Base-by-base conservation (phyloP, 2,888 invertebrate species). In the Exephanes ischioxanthus region DNA sequence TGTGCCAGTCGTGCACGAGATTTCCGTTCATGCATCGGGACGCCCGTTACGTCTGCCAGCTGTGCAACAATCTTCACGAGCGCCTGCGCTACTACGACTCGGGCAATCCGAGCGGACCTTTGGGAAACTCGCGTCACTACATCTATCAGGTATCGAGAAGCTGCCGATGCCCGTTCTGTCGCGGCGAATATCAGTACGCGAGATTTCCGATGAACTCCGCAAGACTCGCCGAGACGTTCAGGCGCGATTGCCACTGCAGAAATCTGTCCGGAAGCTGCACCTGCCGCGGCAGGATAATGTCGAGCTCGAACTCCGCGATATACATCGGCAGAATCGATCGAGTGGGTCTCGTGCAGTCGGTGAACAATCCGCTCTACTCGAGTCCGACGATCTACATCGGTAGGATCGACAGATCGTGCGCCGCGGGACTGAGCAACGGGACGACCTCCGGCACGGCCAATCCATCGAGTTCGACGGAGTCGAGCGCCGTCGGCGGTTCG, bases 351-450 rank as follows among this genome's bases (percentile, higher is more conserved):
- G 84, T 83, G 19, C 89, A 90, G 16, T 89, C 91, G 9, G 93
- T 93, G 51, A 93, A 92, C 70, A 93, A 93, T 88, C 93, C 93
- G 2, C 68, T 93, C 6, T 93, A 93, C 82, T 91, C 93, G 0
- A 90, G 81, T 78, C 90, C 90, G 4, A 91, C 91, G 7, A 92
- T 93, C 80, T 92, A 93, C 63, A 90, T 92, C 19, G 92, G 92
- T 0, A 91, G 92, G 67, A 87, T 91, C 71, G 91, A 92, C 5
- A 88, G 91, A 48, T 87, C 92, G 1, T 90, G 89, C 37, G 81
- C 87, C 1, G 86, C 92, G 3, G 89, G 90, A 3, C 78, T 89
- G 16, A 88, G 87, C 22, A 89, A 87, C 26, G 86, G 77, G 37
- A 81, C 85, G 66, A 33, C 86, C 1, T 51, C 85, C 11, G 77